A percentile compares a stretch with the other conserved stretches of the same genome.
Conservation (phyloP, 2,113 vertebrate genomes). For the Cisticola juncidis region DNA sequence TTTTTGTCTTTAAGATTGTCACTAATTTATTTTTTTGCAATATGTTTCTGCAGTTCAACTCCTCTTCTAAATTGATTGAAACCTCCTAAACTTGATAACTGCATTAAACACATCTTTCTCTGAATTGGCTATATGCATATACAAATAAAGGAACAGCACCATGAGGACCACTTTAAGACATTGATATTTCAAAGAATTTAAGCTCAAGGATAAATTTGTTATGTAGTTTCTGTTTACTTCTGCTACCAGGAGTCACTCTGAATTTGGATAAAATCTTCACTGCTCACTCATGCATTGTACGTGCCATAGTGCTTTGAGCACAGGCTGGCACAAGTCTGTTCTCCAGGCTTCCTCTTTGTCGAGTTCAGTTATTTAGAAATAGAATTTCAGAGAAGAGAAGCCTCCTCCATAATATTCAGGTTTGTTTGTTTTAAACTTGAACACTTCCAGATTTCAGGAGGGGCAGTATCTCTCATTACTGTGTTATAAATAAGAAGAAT, state of each 20-base stretch:
- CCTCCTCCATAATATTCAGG: background rate
- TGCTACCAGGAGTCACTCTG: background rate
- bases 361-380: background rate
- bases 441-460: background rate
- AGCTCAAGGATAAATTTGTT: background rate
- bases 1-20: background rate
- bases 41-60: background rate
- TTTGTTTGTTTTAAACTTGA: background rate
- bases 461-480: background rate
- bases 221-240: background rate
- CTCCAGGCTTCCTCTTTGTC: background rate
- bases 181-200: background rate
- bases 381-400: background rate
- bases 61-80: background rate
- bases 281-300: background rate
- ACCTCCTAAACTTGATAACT: background rate
- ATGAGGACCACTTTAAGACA: background rate
- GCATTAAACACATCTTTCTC: background rate
- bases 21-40: background rate
- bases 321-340: background rate
- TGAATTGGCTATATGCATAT: background rate
- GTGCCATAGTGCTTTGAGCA: background rate
- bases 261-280: background rate
- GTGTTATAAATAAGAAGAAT: background rate
- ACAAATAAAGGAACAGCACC: background rate